phyloP scores from a whole-genome alignment of 2,888 invertebrate species.

The Cantharis rustica region DNA sequence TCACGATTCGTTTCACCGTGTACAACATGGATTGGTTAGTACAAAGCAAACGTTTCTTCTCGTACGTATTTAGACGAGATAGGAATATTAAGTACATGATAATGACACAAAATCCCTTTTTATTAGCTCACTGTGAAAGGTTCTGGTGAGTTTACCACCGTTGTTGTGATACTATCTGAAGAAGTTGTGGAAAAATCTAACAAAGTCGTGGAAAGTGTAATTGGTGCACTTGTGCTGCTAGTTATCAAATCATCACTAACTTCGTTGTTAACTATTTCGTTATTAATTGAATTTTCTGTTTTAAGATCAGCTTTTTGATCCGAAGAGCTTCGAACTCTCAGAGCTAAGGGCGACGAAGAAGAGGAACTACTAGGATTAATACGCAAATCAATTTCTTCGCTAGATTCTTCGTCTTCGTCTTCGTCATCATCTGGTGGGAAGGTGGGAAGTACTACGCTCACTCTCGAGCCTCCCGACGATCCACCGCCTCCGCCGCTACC shows the following conservation, averaged over 20 bases:
- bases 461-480: conserved; percentile 58
- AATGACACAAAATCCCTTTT: neutral
- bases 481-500: conserved; percentile 54
- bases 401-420: conserved; percentile 61
- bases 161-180: neutral
- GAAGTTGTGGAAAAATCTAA: neutral
- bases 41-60: conserved; percentile 1
- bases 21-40: neutral
- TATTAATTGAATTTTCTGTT: neutral
- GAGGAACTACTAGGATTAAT: conserved; percentile 11
- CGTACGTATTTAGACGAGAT: conserved; percentile 6
- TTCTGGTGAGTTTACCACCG: neutral
- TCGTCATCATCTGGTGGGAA: conserved; percentile 71
- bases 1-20: neutral
- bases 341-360: neutral
- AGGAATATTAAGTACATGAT: neutral
- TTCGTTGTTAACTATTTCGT: neutral
- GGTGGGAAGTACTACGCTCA: conserved; percentile 69
- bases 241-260: neutral
- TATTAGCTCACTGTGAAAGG: conserved; percentile 3
- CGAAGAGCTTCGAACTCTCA: neutral
- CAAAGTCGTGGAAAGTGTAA: neutral
- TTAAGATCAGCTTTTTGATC: neutral
- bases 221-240: neutral
- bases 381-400: conserved; percentile 36